Evolutionary conservation across 2,113 vertebrate genomes (phyloP), one percentile per base, ranked within the genome.

Genomic region (Gnathonemus echidnorhynchus): DNA sequence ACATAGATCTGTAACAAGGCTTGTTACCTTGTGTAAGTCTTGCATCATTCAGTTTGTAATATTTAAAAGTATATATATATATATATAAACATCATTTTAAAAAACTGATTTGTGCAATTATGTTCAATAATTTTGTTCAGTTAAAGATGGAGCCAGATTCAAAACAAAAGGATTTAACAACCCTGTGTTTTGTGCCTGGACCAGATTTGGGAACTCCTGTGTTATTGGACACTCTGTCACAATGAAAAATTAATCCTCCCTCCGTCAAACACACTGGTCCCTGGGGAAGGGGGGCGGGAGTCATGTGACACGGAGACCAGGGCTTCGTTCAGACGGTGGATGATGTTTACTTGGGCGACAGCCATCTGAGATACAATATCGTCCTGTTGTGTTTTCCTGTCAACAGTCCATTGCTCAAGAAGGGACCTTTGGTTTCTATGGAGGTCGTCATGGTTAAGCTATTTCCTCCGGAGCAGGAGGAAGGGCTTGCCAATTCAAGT

Each of bases 371-470:
- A 86, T 58, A 56, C 50, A 58, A 89, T 86, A 86, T 85, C 80
- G 77, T 31, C 21, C 52, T 46, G 48, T 85, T 21, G 77, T 62
- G 89, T 85, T 86, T 48, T 56, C 27, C 89, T 66, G 89, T 85
- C 89, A 62, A 62, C 50, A 62, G 49, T 35, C 52, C 35, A 58
- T 89, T 84, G 89, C 89, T 89, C 35, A 89, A 58, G 45, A 31
- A n/a, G 50, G 74, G 35, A 89, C 77, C 77, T 86, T 89, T 62
- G 52, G 35, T 89, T 56, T 89, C 77, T 86, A 42, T 42, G 39
- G 53, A 62, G 89, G 52, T 85, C 39, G 48, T 89, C 80, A 85
- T 46, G 52, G 53, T 89, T 15, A 85, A 86, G 21, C 56, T 88
- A 42, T 88, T 88, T 88, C 24, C 53, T 88, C 19, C 10, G 21